phyloP scores from a whole-genome alignment of 2,888 invertebrate genomes.

The Lasioglossum oenotherae region DNA sequence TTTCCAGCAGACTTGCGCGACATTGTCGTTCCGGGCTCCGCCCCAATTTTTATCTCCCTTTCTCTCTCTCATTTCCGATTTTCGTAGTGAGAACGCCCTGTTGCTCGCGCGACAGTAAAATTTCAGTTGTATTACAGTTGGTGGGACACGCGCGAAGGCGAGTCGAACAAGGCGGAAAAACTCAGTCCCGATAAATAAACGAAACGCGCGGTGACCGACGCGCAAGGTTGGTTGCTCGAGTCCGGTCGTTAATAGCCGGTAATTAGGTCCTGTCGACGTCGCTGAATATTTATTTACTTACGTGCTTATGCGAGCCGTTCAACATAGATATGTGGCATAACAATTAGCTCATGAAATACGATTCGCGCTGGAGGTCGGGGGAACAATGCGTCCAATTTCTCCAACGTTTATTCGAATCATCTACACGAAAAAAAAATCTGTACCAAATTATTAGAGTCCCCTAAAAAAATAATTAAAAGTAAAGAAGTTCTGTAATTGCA shows the following conservation, averaged over 20 bases:
- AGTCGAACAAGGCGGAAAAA: neutral
- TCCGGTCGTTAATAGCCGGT: constrained; percentile 38
- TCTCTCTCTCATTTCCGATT: neutral
- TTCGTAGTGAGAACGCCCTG: neutral
- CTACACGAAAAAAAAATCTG: too few relatives aligned
- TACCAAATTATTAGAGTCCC: too few relatives aligned
- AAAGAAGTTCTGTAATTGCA: too few relatives aligned
- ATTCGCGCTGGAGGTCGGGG: neutral
- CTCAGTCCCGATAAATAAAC: constrained; percentile 26
- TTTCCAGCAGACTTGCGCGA: constrained; percentile 32
- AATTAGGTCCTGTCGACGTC: constrained; percentile 39
- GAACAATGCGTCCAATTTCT: neutral
- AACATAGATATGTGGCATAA: neutral
- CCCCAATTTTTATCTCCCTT: constrained; percentile 34
- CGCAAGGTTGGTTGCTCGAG: constrained; percentile 49
- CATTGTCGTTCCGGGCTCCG: constrained; percentile 39
- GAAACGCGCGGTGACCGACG: constrained; percentile 35
- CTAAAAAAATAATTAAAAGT: too few relatives aligned
- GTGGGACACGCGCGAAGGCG: neutral
- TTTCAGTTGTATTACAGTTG: neutral
- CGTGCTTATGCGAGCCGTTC: constrained; percentile 16
- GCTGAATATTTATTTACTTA: constrained; percentile 48
- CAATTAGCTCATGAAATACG: neutral
- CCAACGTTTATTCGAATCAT: too few relatives aligned
- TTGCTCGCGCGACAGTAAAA: constrained; percentile 25